Percentiles rank a stretch among this genome's conserved stretches.
phyloP scores from a whole-genome alignment of 2,888 invertebrate genomes.

The Pristionchus exspectatus region DNA sequence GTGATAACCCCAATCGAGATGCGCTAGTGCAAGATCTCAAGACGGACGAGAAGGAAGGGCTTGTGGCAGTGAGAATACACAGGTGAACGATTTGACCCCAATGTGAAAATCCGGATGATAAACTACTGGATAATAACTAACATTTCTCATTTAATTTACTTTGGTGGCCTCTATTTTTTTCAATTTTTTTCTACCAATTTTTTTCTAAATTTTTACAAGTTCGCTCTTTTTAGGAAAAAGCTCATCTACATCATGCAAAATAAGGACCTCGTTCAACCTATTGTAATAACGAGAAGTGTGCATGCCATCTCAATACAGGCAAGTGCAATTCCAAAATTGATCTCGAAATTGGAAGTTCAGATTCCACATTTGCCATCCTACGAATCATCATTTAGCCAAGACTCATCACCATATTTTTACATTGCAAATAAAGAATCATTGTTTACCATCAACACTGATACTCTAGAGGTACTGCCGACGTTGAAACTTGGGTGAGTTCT shows the following conservation, averaged over 20 bases:
- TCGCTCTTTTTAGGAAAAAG: background rate
- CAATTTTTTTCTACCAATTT: too few relatives aligned
- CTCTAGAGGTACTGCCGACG: background rate
- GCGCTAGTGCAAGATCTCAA: background rate
- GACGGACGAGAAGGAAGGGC: background rate
- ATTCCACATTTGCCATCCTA: background rate
- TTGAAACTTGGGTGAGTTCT: background rate
- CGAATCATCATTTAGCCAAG: background rate
- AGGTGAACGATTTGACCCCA: background rate
- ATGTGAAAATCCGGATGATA: too few relatives aligned
- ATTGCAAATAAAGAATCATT: background rate
- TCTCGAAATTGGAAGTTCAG: background rate
- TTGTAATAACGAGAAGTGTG: background rate
- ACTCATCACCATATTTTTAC: background rate
- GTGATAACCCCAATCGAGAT: background rate
- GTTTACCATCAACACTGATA: background rate
- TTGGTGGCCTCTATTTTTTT: too few relatives aligned
- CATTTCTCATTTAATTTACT: too few relatives aligned
- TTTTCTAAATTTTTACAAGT: too few relatives aligned
- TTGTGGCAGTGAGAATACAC: background rate
- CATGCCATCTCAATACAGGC: background rate
- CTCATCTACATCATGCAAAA: slow-evolving; percentile 7
- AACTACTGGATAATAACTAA: too few relatives aligned
- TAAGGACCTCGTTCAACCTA: background rate
- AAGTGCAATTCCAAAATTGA: background rate